Conservation (phyloP, 1,140 invertebrate genomes). For the Habropoda laboriosa region DNA sequence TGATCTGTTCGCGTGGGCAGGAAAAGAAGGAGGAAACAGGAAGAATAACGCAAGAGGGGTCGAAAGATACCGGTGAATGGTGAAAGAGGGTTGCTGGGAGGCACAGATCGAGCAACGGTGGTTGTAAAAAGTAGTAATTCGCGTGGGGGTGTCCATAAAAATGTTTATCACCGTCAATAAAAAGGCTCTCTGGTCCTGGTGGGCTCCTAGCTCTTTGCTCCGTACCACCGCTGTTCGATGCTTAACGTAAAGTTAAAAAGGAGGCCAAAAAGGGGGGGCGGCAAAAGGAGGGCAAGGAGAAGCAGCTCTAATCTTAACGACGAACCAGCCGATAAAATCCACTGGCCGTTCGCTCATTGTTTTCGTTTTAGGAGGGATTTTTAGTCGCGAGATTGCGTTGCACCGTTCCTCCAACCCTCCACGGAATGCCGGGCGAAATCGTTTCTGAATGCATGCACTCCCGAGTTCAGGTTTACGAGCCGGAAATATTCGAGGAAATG, state of each 20-base stretch:
- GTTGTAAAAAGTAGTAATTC: slow-evolving; percentile 79
- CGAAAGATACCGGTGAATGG: slow-evolving; percentile 1
- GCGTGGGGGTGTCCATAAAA: slow-evolving; percentile 79
- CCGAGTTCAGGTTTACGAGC: slow-evolving; percentile 23
- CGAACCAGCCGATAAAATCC: slow-evolving; percentile 69
- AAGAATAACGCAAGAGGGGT: slow-evolving; percentile 21
- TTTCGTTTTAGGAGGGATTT: slow-evolving; percentile 59
- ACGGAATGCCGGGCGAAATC: background rate
- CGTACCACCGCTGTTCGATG: slow-evolving; percentile 3
- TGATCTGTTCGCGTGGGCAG: background rate
- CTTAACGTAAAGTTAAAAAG: slow-evolving; percentile 8
- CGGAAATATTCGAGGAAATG: slow-evolving; percentile 47
- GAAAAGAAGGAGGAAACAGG: slow-evolving; percentile 4
- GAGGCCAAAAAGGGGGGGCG: background rate
- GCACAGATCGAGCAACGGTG: slow-evolving; percentile 44
- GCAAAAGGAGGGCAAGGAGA: slow-evolving; percentile 51
- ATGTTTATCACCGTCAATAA: slow-evolving; percentile 80
- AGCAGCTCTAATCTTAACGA: slow-evolving; percentile 75
- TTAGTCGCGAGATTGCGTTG: background rate
- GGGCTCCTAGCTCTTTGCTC: slow-evolving; percentile 14
- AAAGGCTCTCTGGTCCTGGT: slow-evolving; percentile 70
- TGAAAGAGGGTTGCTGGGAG: slow-evolving; percentile 2
- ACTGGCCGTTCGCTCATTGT: slow-evolving; percentile 47
- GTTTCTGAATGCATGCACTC: background rate
- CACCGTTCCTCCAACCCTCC: too few species aligned